Evolutionary conservation across 2,797 vertebrate genomes (phyloP).

Genomic region (Hippoglossus hippoglossus): DNA sequence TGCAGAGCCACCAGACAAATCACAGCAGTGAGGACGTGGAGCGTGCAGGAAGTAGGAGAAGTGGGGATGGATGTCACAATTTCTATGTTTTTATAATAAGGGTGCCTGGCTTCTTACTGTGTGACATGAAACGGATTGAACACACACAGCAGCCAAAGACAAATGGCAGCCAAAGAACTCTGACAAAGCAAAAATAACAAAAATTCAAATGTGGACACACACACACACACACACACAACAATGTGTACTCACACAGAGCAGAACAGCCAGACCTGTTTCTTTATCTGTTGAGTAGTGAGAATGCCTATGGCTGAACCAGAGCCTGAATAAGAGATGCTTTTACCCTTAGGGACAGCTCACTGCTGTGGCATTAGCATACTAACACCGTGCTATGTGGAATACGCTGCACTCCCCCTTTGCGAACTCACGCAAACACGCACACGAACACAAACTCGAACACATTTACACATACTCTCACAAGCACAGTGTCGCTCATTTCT

Average conservation of each 20-base stretch:
- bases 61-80: constrained; percentile 11
- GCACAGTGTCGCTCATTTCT: constrained; percentile 63
- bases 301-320: constrained; percentile 54
- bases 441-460: constrained; percentile 3
- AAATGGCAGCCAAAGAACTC: constrained; percentile 22
- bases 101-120: constrained; percentile 15
- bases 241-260: constrained; percentile 22
- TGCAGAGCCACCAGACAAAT: neutral
- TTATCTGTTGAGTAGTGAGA: constrained; percentile 50
- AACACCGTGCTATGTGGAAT: constrained; percentile 49
- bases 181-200: constrained; percentile 12
- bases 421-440: constrained; percentile 8
- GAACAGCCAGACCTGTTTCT: constrained; percentile 37
- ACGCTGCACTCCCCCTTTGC: constrained; percentile 43
- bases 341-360: constrained; percentile 64
- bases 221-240: neutral
- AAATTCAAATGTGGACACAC: constrained; percentile 3
- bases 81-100: constrained; percentile 38
- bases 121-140: constrained; percentile 22
- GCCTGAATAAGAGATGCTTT: constrained; percentile 70
- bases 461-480: constrained; percentile 24
- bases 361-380: constrained; percentile 70
- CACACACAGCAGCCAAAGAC: constrained; percentile 24
- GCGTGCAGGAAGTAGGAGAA: constrained; percentile 12
- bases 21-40: neutral